Percentiles rank a stretch among this genome's conserved stretches.
phyloP scores from a whole-genome alignment of 2,113 vertebrate genomes.

The Tamias sibiricus region DNA sequence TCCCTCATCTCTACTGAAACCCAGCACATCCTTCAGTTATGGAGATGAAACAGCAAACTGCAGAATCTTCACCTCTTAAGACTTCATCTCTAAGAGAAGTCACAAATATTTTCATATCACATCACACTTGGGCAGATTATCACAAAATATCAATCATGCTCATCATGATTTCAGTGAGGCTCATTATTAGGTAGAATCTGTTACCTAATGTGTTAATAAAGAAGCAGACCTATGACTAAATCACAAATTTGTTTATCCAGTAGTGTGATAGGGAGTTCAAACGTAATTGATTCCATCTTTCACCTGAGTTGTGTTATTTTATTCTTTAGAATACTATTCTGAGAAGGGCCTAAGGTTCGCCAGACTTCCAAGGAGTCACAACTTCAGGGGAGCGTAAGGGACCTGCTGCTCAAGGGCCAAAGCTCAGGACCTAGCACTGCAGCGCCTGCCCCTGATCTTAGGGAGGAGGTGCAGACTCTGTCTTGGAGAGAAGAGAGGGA shows the following conservation, averaged over 20 bases:
- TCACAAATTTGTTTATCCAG: not conserved
- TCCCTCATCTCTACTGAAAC: not conserved
- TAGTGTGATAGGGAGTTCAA: not conserved
- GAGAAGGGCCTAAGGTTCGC: not conserved
- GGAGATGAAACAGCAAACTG: not conserved
- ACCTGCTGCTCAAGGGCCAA: not conserved
- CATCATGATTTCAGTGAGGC: not conserved
- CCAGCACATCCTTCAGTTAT: not conserved
- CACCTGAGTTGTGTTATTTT: not conserved
- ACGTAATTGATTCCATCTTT: not conserved
- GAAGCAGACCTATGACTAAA: not conserved
- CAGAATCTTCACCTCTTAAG: rapidly evolving
- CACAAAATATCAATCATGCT: not conserved
- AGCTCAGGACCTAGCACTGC: not conserved
- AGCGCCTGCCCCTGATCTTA: too few species aligned
- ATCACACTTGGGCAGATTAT: not conserved
- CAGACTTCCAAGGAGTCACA: not conserved
- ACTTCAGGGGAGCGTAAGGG: not conserved
- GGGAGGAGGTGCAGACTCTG: too few species aligned
- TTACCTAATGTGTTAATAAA: conserved; percentile 8
- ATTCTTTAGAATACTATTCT: not conserved
- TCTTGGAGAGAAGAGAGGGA: not conserved
- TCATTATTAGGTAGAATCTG: not conserved
- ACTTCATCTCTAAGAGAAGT: not conserved
- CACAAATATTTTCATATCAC: not conserved